Base-by-base conservation (phyloP, 2,888 invertebrate genomes). In the Colostygia pectinataria region DNA sequence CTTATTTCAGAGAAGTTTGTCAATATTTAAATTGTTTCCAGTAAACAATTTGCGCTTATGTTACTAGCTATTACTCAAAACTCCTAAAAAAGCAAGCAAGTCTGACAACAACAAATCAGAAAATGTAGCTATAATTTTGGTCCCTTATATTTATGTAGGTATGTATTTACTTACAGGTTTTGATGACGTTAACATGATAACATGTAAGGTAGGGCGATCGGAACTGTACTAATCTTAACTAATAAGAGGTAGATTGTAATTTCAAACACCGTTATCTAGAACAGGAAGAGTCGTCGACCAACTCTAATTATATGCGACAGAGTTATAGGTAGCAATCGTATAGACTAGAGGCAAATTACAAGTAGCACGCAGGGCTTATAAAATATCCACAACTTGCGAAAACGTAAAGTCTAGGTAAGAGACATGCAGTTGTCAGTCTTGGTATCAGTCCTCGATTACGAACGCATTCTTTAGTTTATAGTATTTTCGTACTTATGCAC, bases 211-310 rank as follows among this genome's bases (percentile, higher is more conserved):
- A 24, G 29, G 33, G 44, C 39, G 46, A 41, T 45, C 40, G 29
- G 52, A 55, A 18, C 50, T 51, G 55, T 53, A 51, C 55, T 58
- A 77, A 68, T 68, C 85, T 83, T 89, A 87, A 80, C 65, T 68
- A n/a, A 80, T 80, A 86, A 86, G 90, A 90, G 89, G 89, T 90
- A 90, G 89, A 84, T 89, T 80, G 81, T 83, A 86, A 88, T 87
- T 87, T 84, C 82, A 81, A 83, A 79, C 83, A 76, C 76, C 67
- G 60, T 76, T 63, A 77, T 77, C 76, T 82, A 82, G 66, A 74
- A 77, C 72, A 77, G 76, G 71, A 80, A 78, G 72, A 73, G 74
- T 63, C 55, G 62, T 57, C 72, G 71, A 71, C 71, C 65, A 68
- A 72, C 69, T 69, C 62, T 72, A 75, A 74, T n/a, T n/a, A n/a